Base-by-base conservation (phyloP, 2,888 invertebrate species). In the Caenorhabditis angaria region DNA sequence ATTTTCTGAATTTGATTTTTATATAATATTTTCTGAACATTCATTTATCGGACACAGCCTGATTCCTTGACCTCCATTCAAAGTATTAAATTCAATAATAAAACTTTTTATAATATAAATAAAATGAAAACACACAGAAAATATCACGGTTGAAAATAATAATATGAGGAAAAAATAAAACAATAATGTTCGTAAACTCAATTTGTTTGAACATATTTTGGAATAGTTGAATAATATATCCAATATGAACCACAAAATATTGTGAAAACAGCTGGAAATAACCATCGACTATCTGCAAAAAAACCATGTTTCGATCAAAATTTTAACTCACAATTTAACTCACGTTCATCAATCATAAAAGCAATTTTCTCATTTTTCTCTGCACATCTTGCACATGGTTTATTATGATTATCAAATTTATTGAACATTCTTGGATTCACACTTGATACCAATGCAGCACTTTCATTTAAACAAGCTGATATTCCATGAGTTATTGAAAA, bases 211-310 rank as follows among this genome's bases (percentile, higher is more conserved):
- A n/a, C n/a, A n/a, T n/a, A n/a, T n/a, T n/a, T n/a, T n/a, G n/a
- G n/a, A n/a, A n/a, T n/a, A n/a, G n/a, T n/a, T n/a, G n/a, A n/a
- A 41, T 41, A 41, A 41, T 41, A 41, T 41, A 41, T 41, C 41
- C 41, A 77, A 67, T 86, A 86, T 48, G 75, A 61, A 41, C 80
- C 47, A 48, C 77, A 79, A 64, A 87, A 85, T 28, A 79, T 63
- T n/a, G 70, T 58, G 69, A 85, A 87, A 6, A 78, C 76, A 4
- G 75, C 60, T 8, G 86, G 86, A 64, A 86, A 86, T 12, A 83
- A 58, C 65, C 77, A 70, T n/a, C 85, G 81, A 62, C 83, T 83
- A 63, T 83, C 85, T 85, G 71, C 61, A 84, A 82, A 58, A 29
- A 51, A 48, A 22, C 18, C 41, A 27, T 54, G 14, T 35, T 10